Conservation (phyloP, 2,888 invertebrate genomes). For the Dynastes grantii region DNA sequence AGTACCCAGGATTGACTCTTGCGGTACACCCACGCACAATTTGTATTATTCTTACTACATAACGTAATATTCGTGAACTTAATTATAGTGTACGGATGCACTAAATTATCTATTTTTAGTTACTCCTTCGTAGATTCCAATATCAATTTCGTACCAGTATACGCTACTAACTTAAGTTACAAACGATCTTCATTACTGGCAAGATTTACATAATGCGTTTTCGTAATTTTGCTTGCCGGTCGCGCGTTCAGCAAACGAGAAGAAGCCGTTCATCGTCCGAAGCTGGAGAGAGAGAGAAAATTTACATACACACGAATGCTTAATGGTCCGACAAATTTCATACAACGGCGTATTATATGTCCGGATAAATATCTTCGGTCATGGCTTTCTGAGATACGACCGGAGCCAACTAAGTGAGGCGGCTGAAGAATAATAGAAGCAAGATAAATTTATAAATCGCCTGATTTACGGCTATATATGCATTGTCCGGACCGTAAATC, state of each 20-base stretch:
- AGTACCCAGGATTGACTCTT: no score
- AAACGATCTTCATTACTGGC: conserved; percentile 34
- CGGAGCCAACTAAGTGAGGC: conserved; percentile 68
- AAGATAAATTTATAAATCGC: conserved; percentile 69
- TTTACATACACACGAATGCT: conserved; percentile 65
- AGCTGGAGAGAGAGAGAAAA: conserved; percentile 9
- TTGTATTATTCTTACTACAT: no score
- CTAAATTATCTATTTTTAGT: no score
- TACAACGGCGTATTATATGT: conserved; percentile 69
- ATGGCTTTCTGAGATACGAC: conserved; percentile 66
- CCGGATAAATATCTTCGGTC: conserved; percentile 68
- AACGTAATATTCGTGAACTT: no score
- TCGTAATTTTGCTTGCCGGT: conserved; percentile 27
- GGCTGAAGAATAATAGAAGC: conserved; percentile 69
- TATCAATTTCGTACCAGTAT: no score
- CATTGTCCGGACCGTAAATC: conserved; percentile 68
- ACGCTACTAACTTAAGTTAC: neutral
- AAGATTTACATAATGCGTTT: conserved; percentile 39
- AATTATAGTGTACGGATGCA: no score
- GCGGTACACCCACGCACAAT: no score
- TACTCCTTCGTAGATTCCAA: no score
- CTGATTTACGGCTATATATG: conserved; percentile 66
- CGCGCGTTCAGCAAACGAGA: conserved; percentile 32
- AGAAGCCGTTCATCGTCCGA: conserved; percentile 29
- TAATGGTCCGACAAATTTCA: conserved; percentile 71